A percentile compares a stretch with the other conserved stretches of the same genome.
Conservation (phyloP, 2,113 vertebrate species). For the Myotis yumanensis region DNA sequence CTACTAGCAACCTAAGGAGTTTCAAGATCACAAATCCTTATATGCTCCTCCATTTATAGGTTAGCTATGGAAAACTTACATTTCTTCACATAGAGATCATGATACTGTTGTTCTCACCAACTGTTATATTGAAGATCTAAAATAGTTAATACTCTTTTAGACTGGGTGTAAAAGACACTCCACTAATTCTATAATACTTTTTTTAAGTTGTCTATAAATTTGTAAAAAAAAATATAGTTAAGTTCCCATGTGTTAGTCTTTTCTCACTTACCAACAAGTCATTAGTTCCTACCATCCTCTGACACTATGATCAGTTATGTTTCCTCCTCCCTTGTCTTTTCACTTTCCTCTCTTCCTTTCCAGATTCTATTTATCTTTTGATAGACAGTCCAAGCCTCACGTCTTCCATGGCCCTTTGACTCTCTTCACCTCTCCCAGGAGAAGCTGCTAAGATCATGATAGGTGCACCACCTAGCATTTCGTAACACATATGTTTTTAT, state of each 20-base stretch:
- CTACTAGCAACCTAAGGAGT: background rate
- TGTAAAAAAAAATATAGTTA: background rate
- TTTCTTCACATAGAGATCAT: background rate
- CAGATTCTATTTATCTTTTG: background rate
- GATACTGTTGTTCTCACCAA: background rate
- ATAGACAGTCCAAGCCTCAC: background rate
- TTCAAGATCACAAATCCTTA: background rate
- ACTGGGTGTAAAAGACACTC: background rate
- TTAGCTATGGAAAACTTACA: background rate
- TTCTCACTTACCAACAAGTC: background rate
- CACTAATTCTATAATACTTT: background rate
- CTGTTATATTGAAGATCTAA: background rate
- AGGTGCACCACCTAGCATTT: background rate
- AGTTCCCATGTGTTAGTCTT: background rate
- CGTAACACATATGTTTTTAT: background rate
- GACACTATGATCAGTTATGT: background rate
- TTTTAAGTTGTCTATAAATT: background rate
- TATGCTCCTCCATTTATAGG: fast-evolving
- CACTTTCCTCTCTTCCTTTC: background rate
- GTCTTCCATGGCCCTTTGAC: background rate
- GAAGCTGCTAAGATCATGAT: background rate
- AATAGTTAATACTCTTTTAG: background rate
- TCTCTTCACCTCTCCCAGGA: background rate
- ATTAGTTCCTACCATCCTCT: background rate
- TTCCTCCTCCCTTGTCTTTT: background rate